Base-by-base conservation (phyloP, 2,888 invertebrate species). In the Sepioteuthis lessoniana region DNA sequence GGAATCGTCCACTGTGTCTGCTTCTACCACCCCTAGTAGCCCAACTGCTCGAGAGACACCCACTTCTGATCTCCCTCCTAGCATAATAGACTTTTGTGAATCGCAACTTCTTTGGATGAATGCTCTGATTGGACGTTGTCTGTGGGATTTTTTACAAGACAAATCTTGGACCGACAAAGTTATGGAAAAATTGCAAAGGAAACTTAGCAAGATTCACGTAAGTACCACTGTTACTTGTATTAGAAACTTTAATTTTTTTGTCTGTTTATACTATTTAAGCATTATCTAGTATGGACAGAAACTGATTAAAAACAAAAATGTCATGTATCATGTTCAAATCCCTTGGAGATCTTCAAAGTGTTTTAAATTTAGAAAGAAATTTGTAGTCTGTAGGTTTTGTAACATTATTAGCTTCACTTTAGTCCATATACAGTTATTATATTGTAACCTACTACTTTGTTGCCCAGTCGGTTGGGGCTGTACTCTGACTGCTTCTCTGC, bases 131-230 rank as follows among this genome's bases (percentile, higher is more conserved):
- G 98, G 98, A 60, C 97, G 99, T 94, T 97, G 99, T 91, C 98
- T 98, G 96, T 99, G 98, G 97, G 99, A 99, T 97, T 98, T 98
- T 97, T 98, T 98, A 97, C 98, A 98, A 60, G 98, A 98, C 97
- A 98, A 98, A 2, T 97, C 97, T 94, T 98, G 98, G 97, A 98
- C 98, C 90, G 97, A 97, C 94, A 97, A 98, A 95, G 98, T 99
- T 90, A 98, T 98, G 97, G 98, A 98, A 94, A 98, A 98, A 96
- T 98, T 99, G 96, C 98, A 99, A 97, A 98, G 98, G 96, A 99
- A 99, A 97, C 97, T 99, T 4, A 98, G 98, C 94, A 98, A 98
- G 94, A 98, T 99, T 95, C 98, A 98, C 97, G 98, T 98, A 96
- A 96, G 97, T 96, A 42, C n/a, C 35, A 92, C 46, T n/a, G 21